These are phyloP conservation scores for Caradrina kadenii DNA, from an alignment of 2,888 invertebrate genomes.

Conservation along the genomic window DNA sequence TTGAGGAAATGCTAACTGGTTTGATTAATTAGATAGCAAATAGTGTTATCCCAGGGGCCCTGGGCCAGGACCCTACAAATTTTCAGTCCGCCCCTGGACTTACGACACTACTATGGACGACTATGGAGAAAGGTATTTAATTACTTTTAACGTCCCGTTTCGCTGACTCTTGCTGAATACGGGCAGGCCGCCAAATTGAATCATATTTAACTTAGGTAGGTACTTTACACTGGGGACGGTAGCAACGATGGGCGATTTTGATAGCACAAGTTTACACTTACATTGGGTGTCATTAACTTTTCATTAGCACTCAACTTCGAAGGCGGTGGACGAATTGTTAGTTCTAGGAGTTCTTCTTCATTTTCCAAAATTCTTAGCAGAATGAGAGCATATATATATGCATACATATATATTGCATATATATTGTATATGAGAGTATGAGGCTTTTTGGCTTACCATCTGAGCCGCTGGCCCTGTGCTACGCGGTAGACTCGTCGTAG, in stretches of 20 bases:
- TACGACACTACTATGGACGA: conserved; percentile 9
- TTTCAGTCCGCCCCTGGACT: background rate
- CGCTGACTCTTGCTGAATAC: conserved; percentile 42
- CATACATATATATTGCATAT: too few relatives aligned
- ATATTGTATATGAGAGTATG: too few relatives aligned
- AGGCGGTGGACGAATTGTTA: too few relatives aligned
- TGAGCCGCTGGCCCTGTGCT: background rate
- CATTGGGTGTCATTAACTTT: background rate
- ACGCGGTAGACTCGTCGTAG: background rate
- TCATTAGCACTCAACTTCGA: conserved; percentile 6
- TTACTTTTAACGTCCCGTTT: conserved; percentile 50
- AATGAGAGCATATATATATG: too few relatives aligned
- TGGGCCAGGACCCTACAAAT: too few relatives aligned
- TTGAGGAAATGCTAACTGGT: too few relatives aligned
- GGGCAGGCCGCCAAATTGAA: conserved; percentile 52
- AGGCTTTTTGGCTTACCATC: too few relatives aligned
- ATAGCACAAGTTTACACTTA: conserved; percentile 7
- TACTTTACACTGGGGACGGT: conserved; percentile 9
- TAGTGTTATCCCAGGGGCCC: too few relatives aligned
- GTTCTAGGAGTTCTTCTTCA: background rate
- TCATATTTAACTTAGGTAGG: conserved; percentile 30
- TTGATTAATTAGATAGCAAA: too few relatives aligned
- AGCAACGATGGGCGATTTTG: too few relatives aligned
- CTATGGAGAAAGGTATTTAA: conserved; percentile 48
- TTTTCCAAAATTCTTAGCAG: background rate